Base-by-base conservation (phyloP, 2,113 vertebrate genomes). In the Gymnorhina tibicen region DNA sequence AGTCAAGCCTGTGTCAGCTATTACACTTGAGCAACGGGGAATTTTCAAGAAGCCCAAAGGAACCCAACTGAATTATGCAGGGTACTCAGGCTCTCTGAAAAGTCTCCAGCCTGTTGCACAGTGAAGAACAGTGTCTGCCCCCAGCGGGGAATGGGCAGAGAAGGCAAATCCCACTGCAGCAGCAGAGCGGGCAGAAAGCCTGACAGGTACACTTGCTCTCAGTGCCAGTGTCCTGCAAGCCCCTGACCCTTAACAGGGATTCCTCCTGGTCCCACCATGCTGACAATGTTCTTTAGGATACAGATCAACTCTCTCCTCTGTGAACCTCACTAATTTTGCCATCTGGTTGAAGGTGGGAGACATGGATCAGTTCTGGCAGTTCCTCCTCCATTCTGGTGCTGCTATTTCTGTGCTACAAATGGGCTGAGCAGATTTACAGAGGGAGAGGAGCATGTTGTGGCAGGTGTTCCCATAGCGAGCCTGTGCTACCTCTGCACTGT, bases 41-140 rank as follows among this genome's bases (percentile, higher is more conserved):
- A 46, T 75, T 72, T 41, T 58, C 73, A 68, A 47, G 46, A 35
- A 74, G 58, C 56, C 55, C 52, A 28, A 22, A 89, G 66, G 56
- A 79, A 22, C 30, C 27, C n/a, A 35, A 1, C 39, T 67, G 28
- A 63, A 33, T 70, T n/a, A 39, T 1, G 1, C 0, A 4, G 24
- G n/a, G 30, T 58, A 22, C 13, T 77, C 26, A 39, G 53, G 23
- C 39, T 59, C 42, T 79, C 49, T 80, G 56, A 20, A 50, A 88
- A 89, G 35, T 13, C 62, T 76, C 44, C 58, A 70, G 70, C 26
- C 63, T 32, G 26, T 16, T 59, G 39, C 56, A 67, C 2, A 53
- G n/a, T 17, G 72, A 21, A 83, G 60, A 21, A 52, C 13, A 67
- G 42, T 9, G 6, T 32, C 53, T 80, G 37, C 9, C 47, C 33